These are phyloP conservation scores for Eurytoma adleriae DNA, from an alignment of 2,888 invertebrate species.

Conservation along the genomic window DNA sequence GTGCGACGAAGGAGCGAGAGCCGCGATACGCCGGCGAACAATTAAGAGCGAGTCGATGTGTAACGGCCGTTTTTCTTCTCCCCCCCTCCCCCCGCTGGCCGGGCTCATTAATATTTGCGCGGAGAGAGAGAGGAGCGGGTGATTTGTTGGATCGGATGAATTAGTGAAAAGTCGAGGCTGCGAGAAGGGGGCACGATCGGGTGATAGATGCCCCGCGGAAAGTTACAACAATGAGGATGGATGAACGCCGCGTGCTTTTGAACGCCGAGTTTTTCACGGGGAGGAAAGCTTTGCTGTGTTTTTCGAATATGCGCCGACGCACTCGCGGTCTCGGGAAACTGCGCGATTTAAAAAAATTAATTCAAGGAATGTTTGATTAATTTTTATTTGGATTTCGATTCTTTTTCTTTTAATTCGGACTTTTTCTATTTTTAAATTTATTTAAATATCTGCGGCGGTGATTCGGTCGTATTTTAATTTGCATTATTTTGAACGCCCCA, in stretches of 20 bases:
- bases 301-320: background rate
- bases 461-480: background rate
- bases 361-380: too few species aligned
- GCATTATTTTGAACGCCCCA: background rate
- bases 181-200: background rate
- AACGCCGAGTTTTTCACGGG: background rate
- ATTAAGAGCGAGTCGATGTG: constrained; percentile 11
- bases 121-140: background rate
- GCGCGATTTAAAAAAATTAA: too few species aligned
- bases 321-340: too few species aligned
- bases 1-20: background rate
- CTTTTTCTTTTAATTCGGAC: too few species aligned
- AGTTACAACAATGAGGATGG: too few species aligned
- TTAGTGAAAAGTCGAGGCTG: background rate
- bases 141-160: constrained; percentile 39
- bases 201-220: constrained; percentile 30
- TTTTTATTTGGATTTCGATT: too few species aligned
- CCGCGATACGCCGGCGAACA: constrained; percentile 1
- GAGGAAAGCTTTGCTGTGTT: background rate
- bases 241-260: too few species aligned
- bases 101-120: constrained; percentile 42
- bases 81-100: background rate
- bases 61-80: constrained; percentile 17
- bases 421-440: too few species aligned
- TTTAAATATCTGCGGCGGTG: too few species aligned